A percentile compares a stretch with the other conserved stretches of the same genome.
These are phyloP conservation scores for Dascillus cervinus DNA, from an alignment of 2,888 invertebrate species.

Conservation along the genomic window DNA sequence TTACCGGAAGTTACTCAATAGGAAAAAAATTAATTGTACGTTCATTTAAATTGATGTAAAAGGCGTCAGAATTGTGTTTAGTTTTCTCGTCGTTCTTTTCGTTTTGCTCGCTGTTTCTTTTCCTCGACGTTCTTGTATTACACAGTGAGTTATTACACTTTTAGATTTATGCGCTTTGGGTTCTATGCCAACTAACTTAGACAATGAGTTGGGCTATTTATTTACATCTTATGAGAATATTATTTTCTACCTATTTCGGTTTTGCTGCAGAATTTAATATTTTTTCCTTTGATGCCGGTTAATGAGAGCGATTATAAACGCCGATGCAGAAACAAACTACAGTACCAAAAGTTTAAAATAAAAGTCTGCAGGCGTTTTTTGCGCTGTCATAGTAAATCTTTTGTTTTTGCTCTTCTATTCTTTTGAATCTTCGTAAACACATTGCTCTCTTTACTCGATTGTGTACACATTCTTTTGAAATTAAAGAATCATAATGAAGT, in stretches of 20 bases:
- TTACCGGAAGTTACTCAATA: conserved; percentile 3
- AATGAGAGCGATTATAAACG: too few relatives aligned
- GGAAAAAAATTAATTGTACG: conserved; percentile 5
- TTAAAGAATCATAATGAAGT: conserved; percentile 34
- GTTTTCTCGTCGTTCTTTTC: conserved; percentile 5
- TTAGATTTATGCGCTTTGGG: conserved; percentile 7
- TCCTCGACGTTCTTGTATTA: conserved; percentile 7
- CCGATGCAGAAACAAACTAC: too few relatives aligned
- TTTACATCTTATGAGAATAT: conserved; percentile 9
- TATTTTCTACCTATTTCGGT: conserved; percentile 7
- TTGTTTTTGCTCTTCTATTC: too few relatives aligned
- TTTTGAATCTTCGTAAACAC: too few relatives aligned
- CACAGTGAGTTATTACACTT: conserved; percentile 6
- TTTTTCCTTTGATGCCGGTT: too few relatives aligned
- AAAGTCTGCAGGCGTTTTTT: too few relatives aligned
- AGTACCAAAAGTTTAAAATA: too few relatives aligned
- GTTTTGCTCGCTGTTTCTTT: conserved; percentile 9
- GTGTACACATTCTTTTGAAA: conserved; percentile 28
- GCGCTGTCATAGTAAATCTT: too few relatives aligned
- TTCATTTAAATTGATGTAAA: conserved; percentile 5
- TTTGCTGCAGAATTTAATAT: conserved; percentile 6
- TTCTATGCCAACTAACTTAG: conserved; percentile 7
- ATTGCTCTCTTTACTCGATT: conserved; percentile 12
- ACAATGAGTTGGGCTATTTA: conserved; percentile 8
- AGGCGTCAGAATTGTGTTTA: conserved; percentile 2